Evolutionary conservation across 2,888 invertebrate genomes (phyloP), one percentile per base, ranked within the genome.

Genomic region (Arge pagana): DNA sequence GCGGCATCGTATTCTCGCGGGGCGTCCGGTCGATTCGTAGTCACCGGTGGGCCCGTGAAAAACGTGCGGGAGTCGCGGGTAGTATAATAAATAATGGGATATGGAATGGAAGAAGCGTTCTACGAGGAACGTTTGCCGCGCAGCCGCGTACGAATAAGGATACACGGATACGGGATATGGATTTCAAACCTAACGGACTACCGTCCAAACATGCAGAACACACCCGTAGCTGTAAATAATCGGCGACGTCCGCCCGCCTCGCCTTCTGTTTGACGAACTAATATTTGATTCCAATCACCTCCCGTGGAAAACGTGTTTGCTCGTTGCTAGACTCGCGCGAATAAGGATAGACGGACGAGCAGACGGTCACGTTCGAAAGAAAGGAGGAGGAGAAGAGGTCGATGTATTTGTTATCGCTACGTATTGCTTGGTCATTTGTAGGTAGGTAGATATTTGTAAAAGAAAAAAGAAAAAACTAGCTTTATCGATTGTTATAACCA

Each of bases 201-300:
- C 41, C 42, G 41, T 35, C 50, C 50, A 50, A 50, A 50, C 50
- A 35, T 28, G 50, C 16, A 10, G n/a, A 45, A 41, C 50, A 26
- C 48, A 48, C 24, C 26, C 50, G 50, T 50, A 36, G 45, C 50
- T 50, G 50, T 50, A 50, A 50, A 50, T 50, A 50, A 50, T 50
- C 41, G 50, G 41, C 50, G 35, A 45, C 41, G 35, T 50, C 50
- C 50, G 31, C 50, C 42, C 26, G 50, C 42, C 45, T 31, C 19
- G 33, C 45, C 45, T 42, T 42, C 28, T 41, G 50, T 42, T 50
- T 35, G 33, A 50, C 50, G 43, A 50, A 42, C 50, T 42, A 50
- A 50, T 50, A 50, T 50, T 50, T 50, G 43, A 50, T 42, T 41
- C 50, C 50, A 35, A 50, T 50, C 50, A 50, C 50, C 50, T 42